phyloP scores from a whole-genome alignment of 2,113 vertebrate genomes.

The Platichthys flesus region DNA sequence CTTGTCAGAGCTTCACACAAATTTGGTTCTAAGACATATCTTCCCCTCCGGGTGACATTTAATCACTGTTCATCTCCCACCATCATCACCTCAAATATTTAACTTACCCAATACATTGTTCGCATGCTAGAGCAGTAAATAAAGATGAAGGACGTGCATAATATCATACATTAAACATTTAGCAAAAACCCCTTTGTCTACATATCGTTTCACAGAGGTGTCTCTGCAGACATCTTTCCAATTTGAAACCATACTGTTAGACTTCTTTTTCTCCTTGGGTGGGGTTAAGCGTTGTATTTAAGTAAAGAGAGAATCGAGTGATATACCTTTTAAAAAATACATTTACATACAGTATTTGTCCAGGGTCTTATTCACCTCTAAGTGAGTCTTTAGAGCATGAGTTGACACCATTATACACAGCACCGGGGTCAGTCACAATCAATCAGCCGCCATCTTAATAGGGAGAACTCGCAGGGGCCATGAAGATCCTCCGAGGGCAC shows the following conservation, averaged over 20 bases:
- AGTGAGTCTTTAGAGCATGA: background rate
- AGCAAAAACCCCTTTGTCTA: too few species aligned
- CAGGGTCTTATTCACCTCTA: background rate
- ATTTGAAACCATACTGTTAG: too few species aligned
- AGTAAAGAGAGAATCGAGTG: too few species aligned
- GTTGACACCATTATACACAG: background rate
- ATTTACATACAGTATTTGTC: background rate
- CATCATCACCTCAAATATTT: background rate
- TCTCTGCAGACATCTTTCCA: too few species aligned
- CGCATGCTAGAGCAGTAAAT: too few species aligned
- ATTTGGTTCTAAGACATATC: background rate
- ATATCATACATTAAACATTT: too few species aligned
- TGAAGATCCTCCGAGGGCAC: constrained; percentile 54
- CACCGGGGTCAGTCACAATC: constrained; percentile 30
- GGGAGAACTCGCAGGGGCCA: constrained; percentile 14
- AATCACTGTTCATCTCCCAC: background rate
- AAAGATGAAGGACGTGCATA: background rate
- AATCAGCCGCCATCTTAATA: constrained; percentile 37
- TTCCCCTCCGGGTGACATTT: background rate
- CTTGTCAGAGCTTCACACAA: too few species aligned
- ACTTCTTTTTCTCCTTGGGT: too few species aligned
- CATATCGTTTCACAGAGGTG: too few species aligned
- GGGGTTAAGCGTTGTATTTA: too few species aligned
- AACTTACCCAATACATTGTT: too few species aligned
- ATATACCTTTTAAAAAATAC: too few species aligned